These are phyloP conservation scores for Lagopus leucura DNA, from an alignment of 2,113 vertebrate genomes.

Conservation along the genomic window DNA sequence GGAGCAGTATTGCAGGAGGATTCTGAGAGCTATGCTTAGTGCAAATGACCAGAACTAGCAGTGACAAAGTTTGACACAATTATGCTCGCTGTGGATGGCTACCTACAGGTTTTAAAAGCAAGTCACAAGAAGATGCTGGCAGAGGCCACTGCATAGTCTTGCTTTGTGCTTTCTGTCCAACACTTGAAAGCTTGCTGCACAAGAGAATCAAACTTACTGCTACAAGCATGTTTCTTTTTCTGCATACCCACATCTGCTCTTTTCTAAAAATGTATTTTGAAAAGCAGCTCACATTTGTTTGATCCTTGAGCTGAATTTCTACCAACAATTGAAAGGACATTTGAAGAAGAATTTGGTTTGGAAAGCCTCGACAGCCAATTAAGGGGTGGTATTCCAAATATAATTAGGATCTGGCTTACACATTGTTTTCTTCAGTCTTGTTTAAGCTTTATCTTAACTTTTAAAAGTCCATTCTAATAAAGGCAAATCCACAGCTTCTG, in stretches of 20 bases:
- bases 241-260: neutral
- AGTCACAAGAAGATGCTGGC: neutral
- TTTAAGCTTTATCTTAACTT: neutral
- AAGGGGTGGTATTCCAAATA: neutral
- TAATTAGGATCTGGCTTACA: neutral
- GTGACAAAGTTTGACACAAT: neutral
- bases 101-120: neutral
- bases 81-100: neutral
- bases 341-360: constrained; percentile 11
- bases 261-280: neutral
- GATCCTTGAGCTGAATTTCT: neutral
- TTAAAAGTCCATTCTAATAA: neutral
- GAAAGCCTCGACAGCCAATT: neutral
- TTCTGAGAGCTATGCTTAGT: neutral
- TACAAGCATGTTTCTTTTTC: neutral
- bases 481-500: neutral
- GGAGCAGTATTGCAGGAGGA: neutral
- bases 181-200: neutral
- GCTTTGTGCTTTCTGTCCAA: neutral
- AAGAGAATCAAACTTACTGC: neutral
- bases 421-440: neutral
- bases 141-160: neutral
- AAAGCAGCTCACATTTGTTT: neutral
- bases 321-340: neutral
- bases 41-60: neutral